A percentile compares a stretch with the other conserved stretches of the same genome.
phyloP scores from a whole-genome alignment of 2,797 vertebrate genomes.

The Astyanax mexicanus region DNA sequence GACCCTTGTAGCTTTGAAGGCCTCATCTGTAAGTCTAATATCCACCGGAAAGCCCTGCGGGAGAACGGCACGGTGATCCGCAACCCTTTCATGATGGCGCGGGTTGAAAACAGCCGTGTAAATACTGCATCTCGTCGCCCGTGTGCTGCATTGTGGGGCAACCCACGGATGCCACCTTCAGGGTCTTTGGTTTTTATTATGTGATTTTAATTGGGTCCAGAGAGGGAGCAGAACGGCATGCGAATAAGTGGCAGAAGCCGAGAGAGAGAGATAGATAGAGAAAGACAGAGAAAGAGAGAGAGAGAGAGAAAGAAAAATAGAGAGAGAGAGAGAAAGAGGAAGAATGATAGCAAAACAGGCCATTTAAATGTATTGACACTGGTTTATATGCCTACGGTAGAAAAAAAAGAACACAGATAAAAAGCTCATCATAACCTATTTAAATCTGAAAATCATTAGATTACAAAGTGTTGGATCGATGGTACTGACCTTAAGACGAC shows the following conservation, averaged over 20 bases:
- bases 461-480: conserved; percentile 40
- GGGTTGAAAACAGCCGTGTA: conserved; percentile 33
- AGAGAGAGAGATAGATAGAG: conserved; percentile 5
- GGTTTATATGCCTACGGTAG: conserved; percentile 60
- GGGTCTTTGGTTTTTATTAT: conserved; percentile 65
- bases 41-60: conserved; percentile 15
- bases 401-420: conserved; percentile 56
- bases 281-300: not conserved
- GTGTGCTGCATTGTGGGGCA: conserved; percentile 51
- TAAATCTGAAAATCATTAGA: conserved; percentile 50
- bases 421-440: conserved; percentile 51
- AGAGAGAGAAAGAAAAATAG: conserved; percentile 20
- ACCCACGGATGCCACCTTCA: conserved; percentile 54
- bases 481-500: conserved; percentile 42
- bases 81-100: conserved; percentile 25
- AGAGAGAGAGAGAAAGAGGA: not conserved
- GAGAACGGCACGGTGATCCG: conserved; percentile 32
- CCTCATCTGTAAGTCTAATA: conserved; percentile 27
- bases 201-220: conserved; percentile 73
- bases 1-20: conserved; percentile 3
- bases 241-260: conserved; percentile 51
- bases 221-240: conserved; percentile 58
- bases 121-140: conserved; percentile 35
- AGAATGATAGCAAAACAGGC: conserved; percentile 23
- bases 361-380: conserved; percentile 48